A percentile compares a stretch with the other conserved stretches of the same genome.
Evolutionary conservation across 2,797 vertebrate species (phyloP).

Genomic region (Hippocampus kuda): DNA sequence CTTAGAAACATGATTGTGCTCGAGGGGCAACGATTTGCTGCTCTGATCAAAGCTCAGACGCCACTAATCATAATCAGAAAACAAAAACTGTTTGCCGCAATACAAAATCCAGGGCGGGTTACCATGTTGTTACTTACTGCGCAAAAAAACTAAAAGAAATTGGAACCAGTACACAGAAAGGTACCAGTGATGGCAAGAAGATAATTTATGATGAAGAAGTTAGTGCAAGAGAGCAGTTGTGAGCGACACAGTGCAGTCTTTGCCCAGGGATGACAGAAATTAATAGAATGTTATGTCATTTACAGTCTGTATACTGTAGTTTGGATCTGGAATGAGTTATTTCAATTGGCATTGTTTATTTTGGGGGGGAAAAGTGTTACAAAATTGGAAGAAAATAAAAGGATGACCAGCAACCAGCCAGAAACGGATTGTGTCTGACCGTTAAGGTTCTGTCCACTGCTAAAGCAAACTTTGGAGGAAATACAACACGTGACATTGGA

Average conservation of each 20-base stretch:
- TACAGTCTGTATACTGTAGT: neutral
- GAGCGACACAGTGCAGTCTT: no score
- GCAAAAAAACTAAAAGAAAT: neutral
- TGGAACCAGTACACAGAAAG: neutral
- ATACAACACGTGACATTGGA: neutral
- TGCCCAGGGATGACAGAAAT: neutral
- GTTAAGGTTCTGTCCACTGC: neutral
- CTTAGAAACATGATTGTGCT: constrained; percentile 16
- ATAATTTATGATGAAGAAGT: neutral
- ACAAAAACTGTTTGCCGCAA: constrained; percentile 51
- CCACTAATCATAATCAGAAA: constrained; percentile 31
- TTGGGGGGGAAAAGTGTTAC: neutral
- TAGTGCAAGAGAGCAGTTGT: neutral
- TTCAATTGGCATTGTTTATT: neutral
- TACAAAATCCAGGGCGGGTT: constrained; percentile 8
- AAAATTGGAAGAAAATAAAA: neutral
- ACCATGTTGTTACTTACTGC: neutral
- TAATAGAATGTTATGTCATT: neutral
- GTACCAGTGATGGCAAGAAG: neutral
- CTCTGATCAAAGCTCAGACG: constrained; percentile 5
- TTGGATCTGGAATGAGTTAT: neutral
- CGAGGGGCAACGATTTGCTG: constrained; percentile 3
- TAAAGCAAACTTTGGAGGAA: neutral
- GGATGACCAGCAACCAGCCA: no score
- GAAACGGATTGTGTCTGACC: neutral